Evolutionary conservation across 2,888 invertebrate genomes (phyloP), one percentile per base, ranked within the genome.

Genomic region (Lymantria monacha): DNA sequence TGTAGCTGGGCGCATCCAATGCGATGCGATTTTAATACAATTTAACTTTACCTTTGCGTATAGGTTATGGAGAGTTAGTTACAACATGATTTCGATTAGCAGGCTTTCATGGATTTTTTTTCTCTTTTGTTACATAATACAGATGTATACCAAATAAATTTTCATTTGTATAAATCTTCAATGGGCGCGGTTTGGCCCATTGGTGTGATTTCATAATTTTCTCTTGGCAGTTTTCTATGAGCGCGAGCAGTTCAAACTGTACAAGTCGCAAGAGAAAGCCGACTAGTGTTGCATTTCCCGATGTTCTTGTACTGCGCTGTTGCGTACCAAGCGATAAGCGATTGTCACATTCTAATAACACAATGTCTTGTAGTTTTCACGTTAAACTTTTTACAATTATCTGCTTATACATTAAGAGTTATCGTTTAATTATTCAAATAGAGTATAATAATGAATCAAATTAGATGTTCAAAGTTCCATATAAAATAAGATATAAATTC

Each of bases 171-270:
- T 55, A 68, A 61, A 62, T 42, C 56, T 53, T 51, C 43, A 59
- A 59, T 55, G 51, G 53, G 55, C 59, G 54, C 56, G 59, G 59
- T 53, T 54, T 59, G 53, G 47, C 62, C 49, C 62, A 57, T 61
- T 67, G 68, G 66, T 69, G 72, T 74, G 75, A 77, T 83, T 84
- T 82, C 74, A 85, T 84, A 83, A 84, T 87, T 86, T 83, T 86
- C 85, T 81, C 84, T 72, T 59, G 67, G 66, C 71, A 68, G 75
- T 83, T 81, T 85, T 86, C 82, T 82, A 83, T 79, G 73, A 79
- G 74, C 74, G 75, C 76, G 70, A 63, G 70, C 63, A 76, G 79
- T 80, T 84, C 81, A 79, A 83, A 83, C 74, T 76, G 78, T 72
- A 70, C 61, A 60, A 70, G 73, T 72, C 64, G 64, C 72, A 64